A percentile compares a stretch with the other conserved stretches of the same genome.
Evolutionary conservation across 2,888 invertebrate genomes (phyloP).

Genomic region (Autographa pulchrina): DNA sequence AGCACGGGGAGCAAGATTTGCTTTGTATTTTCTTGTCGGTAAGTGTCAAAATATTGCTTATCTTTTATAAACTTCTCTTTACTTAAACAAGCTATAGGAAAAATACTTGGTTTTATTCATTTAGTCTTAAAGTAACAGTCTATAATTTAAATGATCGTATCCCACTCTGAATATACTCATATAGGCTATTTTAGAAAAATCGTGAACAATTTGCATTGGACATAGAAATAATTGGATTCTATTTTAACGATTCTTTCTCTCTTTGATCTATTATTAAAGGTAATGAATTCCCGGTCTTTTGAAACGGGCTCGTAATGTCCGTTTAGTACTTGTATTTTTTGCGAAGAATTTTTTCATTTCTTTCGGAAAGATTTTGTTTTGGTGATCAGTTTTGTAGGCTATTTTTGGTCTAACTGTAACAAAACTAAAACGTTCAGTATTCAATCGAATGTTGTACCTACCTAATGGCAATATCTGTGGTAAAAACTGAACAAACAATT

Average conservation of each 20-base stretch:
- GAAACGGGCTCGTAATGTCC: conserved; percentile 30
- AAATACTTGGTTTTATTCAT: not conserved
- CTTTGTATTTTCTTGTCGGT: too few relatives aligned
- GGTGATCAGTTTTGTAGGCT: not conserved
- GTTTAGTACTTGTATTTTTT: conserved; percentile 17
- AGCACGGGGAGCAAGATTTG: too few relatives aligned
- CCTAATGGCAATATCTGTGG: too few relatives aligned
- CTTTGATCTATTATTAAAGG: conserved; percentile 57
- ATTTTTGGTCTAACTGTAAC: not conserved
- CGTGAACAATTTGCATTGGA: conserved; percentile 54
- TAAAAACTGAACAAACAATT: too few relatives aligned
- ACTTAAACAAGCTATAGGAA: too few relatives aligned
- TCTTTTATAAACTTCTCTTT: too few relatives aligned
- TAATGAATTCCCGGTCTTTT: conserved; percentile 50
- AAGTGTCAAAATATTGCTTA: too few relatives aligned
- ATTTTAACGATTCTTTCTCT: conserved; percentile 53
- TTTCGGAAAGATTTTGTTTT: conserved; percentile 7
- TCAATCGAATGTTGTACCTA: too few relatives aligned
- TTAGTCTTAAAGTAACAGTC: not conserved
- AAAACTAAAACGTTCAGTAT: not conserved
- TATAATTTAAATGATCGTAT: too few relatives aligned
- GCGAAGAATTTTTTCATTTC: conserved; percentile 1
- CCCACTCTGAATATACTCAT: not conserved
- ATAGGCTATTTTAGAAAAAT: conserved; percentile 22
- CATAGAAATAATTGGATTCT: conserved; percentile 58